Evolutionary conservation across 1,140 invertebrate genomes (phyloP).

Genomic region (Diabrotica virgifera): DNA sequence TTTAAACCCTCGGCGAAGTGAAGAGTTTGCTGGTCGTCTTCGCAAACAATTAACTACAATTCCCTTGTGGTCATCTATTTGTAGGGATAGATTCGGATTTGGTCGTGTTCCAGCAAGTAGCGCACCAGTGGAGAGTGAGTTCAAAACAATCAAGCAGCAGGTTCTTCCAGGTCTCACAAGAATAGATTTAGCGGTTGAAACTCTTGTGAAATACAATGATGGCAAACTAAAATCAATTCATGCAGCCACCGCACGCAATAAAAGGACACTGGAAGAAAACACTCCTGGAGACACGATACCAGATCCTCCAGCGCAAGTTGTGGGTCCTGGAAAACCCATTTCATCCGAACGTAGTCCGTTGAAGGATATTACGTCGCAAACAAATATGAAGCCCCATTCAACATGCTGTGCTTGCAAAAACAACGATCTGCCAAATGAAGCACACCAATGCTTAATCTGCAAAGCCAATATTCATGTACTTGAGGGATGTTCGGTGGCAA

Average conservation of each 20-base stretch:
- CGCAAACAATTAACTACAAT: too few relatives aligned
- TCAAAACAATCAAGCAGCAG: constrained; percentile 6
- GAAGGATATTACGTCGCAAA: not conserved
- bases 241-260: not conserved
- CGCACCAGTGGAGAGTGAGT: constrained; percentile 9
- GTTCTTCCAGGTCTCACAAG: not conserved
- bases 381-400: too few relatives aligned
- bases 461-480: too few relatives aligned
- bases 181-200: not conserved
- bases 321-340: not conserved
- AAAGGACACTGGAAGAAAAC: not conserved
- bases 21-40: too few relatives aligned
- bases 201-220: not conserved
- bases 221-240: not conserved
- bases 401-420: not conserved
- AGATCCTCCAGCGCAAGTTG: not conserved
- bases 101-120: constrained; percentile 6
- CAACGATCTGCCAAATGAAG: not conserved
- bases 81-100: constrained; percentile 4
- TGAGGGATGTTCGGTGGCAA: too few relatives aligned
- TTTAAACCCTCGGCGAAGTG: too few relatives aligned
- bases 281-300: not conserved
- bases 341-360: not conserved
- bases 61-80: constrained; percentile 14
- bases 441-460: not conserved